Percentiles rank a stretch among this genome's conserved stretches.
Evolutionary conservation across 2,797 vertebrate species (phyloP).

Genomic region (Lycodopsis pacificus): DNA sequence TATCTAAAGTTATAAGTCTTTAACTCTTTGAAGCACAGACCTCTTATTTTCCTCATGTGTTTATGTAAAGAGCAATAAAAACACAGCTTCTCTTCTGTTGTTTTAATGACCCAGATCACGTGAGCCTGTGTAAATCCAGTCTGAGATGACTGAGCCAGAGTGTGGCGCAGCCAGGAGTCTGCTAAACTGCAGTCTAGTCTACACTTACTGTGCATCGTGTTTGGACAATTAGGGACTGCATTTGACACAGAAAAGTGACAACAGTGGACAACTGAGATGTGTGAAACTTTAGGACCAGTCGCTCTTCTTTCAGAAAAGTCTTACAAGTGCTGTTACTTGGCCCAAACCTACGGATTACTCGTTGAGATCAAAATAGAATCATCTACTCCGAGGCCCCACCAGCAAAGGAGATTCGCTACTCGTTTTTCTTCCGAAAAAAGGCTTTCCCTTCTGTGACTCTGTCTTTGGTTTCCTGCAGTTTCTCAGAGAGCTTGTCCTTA

Average conservation of each 20-base stretch:
- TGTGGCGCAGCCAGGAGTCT: constrained; percentile 14
- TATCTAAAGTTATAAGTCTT: not conserved
- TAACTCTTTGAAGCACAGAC: not conserved
- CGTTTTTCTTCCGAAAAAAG: constrained; percentile 78
- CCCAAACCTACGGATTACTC: constrained; percentile 5
- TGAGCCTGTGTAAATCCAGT: constrained; percentile 44
- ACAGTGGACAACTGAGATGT: constrained; percentile 39
- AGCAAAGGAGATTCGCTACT: constrained; percentile 40
- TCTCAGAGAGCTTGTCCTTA: constrained; percentile 91
- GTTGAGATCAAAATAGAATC: constrained; percentile 27
- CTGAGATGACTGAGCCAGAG: constrained; percentile 32
- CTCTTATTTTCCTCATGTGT: too few relatives aligned
- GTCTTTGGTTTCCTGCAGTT: constrained; percentile 95
- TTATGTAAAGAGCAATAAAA: constrained; percentile 14
- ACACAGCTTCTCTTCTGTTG: constrained; percentile 2
- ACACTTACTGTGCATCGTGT: constrained; percentile 41
- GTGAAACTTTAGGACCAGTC: constrained; percentile 50
- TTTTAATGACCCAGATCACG: constrained; percentile 11
- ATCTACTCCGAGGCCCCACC: constrained; percentile 80
- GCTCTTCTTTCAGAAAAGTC: constrained; percentile 16
- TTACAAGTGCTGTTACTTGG: constrained; percentile 27
- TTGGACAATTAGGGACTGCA: constrained; percentile 35
- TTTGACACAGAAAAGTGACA: constrained; percentile 46
- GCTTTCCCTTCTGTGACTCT: constrained; percentile 87
- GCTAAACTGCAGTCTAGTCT: constrained; percentile 51